These are phyloP conservation scores for Hyposoter didymator DNA, from an alignment of 2,888 invertebrate genomes.

Conservation along the genomic window DNA sequence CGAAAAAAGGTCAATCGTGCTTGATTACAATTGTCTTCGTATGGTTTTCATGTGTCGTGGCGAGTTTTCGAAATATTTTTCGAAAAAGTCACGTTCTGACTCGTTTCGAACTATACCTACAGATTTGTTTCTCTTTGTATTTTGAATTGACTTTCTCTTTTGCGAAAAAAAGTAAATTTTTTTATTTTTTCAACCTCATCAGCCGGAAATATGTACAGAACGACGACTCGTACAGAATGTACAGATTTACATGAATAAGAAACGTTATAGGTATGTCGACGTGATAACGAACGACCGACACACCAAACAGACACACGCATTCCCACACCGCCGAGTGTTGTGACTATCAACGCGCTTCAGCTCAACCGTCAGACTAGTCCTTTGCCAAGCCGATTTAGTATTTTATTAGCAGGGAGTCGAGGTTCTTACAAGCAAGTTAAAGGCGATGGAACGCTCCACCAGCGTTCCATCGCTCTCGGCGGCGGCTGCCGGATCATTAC, in stretches of 20 bases:
- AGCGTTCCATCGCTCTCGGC: no score
- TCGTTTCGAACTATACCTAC: not conserved
- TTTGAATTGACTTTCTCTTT: conserved; percentile 5
- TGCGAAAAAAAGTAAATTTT: not conserved
- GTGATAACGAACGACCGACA: conserved; percentile 14
- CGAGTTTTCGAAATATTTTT: not conserved
- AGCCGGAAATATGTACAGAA: not conserved
- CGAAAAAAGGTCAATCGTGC: not conserved
- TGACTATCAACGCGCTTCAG: conserved; percentile 32
- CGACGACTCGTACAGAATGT: not conserved
- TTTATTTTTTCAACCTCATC: not conserved
- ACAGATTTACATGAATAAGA: not conserved
- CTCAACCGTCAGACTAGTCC: conserved; percentile 56
- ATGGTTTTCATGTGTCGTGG: not conserved
- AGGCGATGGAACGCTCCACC: conserved; percentile 39
- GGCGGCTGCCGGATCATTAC: not conserved
- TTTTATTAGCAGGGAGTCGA: conserved; percentile 30
- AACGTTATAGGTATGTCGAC: not conserved
- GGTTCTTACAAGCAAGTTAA: conserved; percentile 33
- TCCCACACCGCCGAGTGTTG: not conserved
- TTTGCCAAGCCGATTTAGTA: conserved; percentile 50
- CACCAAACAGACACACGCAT: no score
- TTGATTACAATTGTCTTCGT: not conserved
- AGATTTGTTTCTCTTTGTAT: not conserved
- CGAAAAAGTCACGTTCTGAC: not conserved